Conservation (phyloP, 2,797 vertebrate species). For the Pelodytes ibericus region DNA sequence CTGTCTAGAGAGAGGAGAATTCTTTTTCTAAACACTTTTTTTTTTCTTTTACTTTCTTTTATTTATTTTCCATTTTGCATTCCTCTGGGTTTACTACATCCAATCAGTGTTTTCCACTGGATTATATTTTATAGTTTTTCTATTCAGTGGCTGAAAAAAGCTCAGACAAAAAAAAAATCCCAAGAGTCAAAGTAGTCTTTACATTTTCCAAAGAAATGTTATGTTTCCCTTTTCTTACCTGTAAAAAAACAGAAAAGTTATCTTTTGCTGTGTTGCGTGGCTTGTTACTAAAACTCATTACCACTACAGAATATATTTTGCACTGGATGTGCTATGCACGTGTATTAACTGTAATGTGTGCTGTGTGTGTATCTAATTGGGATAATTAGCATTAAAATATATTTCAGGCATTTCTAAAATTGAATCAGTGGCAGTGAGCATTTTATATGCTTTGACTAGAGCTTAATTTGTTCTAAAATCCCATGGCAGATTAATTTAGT, state of each 20-base stretch:
- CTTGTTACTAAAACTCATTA: conserved; percentile 8
- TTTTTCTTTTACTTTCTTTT: neutral
- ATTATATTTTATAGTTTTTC: neutral
- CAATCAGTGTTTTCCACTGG: neutral
- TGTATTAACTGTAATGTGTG: conserved; percentile 5
- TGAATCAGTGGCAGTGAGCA: conserved; percentile 7
- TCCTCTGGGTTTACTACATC: neutral
- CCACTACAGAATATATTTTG: conserved; percentile 1
- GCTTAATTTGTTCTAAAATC: neutral
- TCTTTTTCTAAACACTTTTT: neutral
- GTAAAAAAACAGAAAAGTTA: too few species aligned
- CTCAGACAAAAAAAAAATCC: neutral
- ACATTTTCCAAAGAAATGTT: too few species aligned
- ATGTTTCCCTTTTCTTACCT: neutral
- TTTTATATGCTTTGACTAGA: neutral
- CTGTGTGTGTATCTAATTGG: conserved; percentile 27
- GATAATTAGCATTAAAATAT: conserved; percentile 13
- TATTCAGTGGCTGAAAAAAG: conserved; percentile 4
- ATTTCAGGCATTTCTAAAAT: conserved; percentile 1
- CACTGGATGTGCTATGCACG: neutral
- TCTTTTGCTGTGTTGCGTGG: neutral
- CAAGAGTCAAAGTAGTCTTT: neutral
- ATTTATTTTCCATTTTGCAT: too few species aligned
- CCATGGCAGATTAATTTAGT: neutral
- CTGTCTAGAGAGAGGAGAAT: neutral